Evolutionary conservation across 2,888 invertebrate genomes (phyloP).

Genomic region (Rosalia funebris): DNA sequence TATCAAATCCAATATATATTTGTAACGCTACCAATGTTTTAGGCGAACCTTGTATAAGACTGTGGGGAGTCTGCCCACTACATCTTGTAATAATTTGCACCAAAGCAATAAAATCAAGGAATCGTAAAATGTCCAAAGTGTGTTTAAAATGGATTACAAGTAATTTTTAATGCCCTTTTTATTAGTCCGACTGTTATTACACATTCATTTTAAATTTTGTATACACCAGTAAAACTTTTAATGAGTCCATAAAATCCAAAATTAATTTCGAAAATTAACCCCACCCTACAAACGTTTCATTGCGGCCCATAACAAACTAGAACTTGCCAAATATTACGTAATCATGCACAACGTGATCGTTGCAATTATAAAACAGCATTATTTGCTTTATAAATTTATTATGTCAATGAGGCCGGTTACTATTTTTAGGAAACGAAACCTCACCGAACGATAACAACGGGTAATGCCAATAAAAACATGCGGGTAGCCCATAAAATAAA

Average conservation of each 20-base stretch:
- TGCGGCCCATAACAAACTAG: slow-evolving; percentile 5
- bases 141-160: neutral
- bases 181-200: slow-evolving; percentile 9
- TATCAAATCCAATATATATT: no score
- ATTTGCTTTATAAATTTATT: neutral
- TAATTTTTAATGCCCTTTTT: slow-evolving; percentile 2
- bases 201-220: slow-evolving; percentile 9
- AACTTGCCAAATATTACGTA: neutral
- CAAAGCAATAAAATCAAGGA: neutral
- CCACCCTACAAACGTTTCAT: slow-evolving; percentile 9
- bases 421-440: slow-evolving; percentile 15
- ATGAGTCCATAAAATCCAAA: slow-evolving; percentile 8
- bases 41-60: no score
- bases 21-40: no score
- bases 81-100: no score
- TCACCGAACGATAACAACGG: slow-evolving; percentile 4
- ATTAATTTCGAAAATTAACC: slow-evolving; percentile 22
- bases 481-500: neutral
- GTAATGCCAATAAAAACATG: neutral
- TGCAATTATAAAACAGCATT: neutral
- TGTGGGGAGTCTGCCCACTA: no score
- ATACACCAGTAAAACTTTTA: slow-evolving; percentile 11
- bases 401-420: slow-evolving; percentile 1
- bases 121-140: neutral
- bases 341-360: neutral